phyloP scores from a whole-genome alignment of 1,140 invertebrate species.

The Parasteatoda tepidariorum region DNA sequence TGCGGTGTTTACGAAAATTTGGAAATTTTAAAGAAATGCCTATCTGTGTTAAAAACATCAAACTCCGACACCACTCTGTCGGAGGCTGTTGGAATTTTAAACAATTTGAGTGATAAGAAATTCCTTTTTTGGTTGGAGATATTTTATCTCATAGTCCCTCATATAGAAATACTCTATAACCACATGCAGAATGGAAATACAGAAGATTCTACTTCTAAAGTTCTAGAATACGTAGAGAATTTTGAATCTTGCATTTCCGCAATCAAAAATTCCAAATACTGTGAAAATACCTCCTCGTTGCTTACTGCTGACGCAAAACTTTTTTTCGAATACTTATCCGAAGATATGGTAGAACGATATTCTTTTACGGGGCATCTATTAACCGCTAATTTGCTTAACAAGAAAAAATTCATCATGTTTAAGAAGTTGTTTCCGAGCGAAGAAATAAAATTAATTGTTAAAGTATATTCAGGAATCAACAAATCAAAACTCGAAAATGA shows the following conservation, averaged over 20 bases:
- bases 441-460: neutral
- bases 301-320: neutral
- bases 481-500: neutral
- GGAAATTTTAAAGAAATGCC: neutral
- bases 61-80: neutral
- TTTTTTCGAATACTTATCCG: neutral
- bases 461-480: neutral
- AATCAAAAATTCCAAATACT: neutral
- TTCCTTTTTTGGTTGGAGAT: neutral
- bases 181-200: neutral
- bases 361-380: neutral
- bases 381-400: neutral
- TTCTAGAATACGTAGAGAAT: neutral
- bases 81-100: neutral
- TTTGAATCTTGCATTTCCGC: neutral
- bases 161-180: neutral
- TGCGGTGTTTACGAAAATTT: neutral
- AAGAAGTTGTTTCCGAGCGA: neutral
- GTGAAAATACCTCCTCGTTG: neutral
- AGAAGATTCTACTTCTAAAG: neutral
- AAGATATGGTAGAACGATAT: neutral
- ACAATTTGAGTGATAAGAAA: neutral
- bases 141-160: neutral
- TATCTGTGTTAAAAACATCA: neutral
- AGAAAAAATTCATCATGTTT: neutral